Percentiles rank a stretch among this genome's conserved stretches.
phyloP scores from a whole-genome alignment of 92 coral and sea anemone genomes.

The Desmophyllum pertusum region DNA sequence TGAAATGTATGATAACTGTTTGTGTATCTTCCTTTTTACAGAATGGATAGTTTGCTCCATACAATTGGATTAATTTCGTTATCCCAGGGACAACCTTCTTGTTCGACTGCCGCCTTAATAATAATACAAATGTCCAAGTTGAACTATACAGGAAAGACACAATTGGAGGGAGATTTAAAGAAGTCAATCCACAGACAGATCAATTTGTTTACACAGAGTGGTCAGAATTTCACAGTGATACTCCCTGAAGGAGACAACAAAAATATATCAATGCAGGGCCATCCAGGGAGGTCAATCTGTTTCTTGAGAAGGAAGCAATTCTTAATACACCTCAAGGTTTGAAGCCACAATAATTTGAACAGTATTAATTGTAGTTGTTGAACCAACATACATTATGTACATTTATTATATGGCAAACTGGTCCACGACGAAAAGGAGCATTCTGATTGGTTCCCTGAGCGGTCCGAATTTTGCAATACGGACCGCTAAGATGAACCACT shows the following conservation, averaged over 20 bases:
- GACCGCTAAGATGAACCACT: too few species aligned
- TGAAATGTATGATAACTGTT: background rate
- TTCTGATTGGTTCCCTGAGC: too few species aligned
- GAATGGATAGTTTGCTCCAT: background rate
- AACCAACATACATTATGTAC: too few species aligned
- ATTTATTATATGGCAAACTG: too few species aligned
- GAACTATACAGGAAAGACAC: background rate
- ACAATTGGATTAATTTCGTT: too few species aligned
- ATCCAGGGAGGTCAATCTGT: background rate
- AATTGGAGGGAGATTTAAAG: background rate
- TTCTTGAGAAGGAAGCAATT: background rate
- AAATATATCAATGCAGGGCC: slow-evolving; percentile 1
- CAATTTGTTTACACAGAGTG: slow-evolving; percentile 32
- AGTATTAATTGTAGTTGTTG: too few species aligned
- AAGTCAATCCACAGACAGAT: slow-evolving; percentile 18
- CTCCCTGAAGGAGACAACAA: background rate
- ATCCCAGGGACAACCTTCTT: background rate
- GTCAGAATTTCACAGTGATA: slow-evolving; percentile 59
- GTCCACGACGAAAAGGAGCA: too few species aligned
- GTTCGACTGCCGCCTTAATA: slow-evolving; percentile 65
- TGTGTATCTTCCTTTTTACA: background rate
- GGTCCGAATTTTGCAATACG: too few species aligned
- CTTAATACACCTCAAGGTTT: slow-evolving; percentile 1
- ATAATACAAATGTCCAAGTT: slow-evolving; percentile 43
- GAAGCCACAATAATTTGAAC: background rate